Evolutionary conservation across 2,113 vertebrate genomes (phyloP), one percentile per base, ranked within the genome.

Genomic region (Myrmecophaga tridactyla): DNA sequence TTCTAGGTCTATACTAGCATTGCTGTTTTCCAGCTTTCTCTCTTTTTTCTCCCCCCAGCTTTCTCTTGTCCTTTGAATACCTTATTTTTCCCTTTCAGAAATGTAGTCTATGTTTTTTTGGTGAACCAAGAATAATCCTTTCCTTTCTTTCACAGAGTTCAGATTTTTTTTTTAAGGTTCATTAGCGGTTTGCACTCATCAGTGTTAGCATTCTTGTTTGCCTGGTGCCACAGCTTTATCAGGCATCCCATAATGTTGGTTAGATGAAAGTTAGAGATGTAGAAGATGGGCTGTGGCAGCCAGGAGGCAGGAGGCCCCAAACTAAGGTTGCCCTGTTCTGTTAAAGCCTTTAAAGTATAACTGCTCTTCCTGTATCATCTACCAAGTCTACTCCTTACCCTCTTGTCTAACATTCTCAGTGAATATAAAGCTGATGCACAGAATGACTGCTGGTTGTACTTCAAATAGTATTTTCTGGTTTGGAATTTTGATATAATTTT

Each of bases 301-400:
- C 83, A 87, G 31, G 51, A 70, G 73, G 65, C 76, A 56, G 48
- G 73, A 83, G 90, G 81, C 90, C 89, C 65, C 81, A 56, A 63
- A 51, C 76, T 70, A 86, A 77, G 27, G 17, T 96, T 82, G 94
- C 86, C 93, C 94, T 70, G 58, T 77, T 85, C 69, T 7, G 46
- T 92, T 93, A 86, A 95, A 91, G 75, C 93, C 87, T 93, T 63
- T 96, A 91, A 80, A 96, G 48, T 51, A 12, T 95, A 88, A 78
- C 95, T 96, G 93, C 69, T 86, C 39, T 94, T 96, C 94, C 96
- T 96, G 90, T 96, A 7, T 84, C 86, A 34, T 81, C 75, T 75
- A 51, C 92, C 65, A 39, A 2, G 2, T 83, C 86, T 89, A 11
- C 76, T 77, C 41, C 48, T 53, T 76, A 62, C 70, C 62, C 56